phyloP scores from a whole-genome alignment of 1,140 invertebrate species.

The Drosophila sp. region DNA sequence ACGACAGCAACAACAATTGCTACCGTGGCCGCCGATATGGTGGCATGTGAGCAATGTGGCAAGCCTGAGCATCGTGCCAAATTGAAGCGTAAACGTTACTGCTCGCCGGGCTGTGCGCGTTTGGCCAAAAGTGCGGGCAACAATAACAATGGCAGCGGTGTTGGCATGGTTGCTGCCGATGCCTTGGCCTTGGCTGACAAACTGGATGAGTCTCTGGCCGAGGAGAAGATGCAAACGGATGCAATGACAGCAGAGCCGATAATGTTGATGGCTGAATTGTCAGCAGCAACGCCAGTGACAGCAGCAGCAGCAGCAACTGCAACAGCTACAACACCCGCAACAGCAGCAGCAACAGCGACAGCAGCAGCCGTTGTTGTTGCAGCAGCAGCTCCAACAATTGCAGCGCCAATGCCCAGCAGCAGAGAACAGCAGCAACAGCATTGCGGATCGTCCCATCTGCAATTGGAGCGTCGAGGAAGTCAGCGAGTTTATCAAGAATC shows the following conservation, averaged over 20 bases:
- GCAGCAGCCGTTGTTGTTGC: conserved; percentile 5
- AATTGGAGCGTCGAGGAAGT: conserved; percentile 89
- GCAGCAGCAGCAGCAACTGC: conserved; percentile 6
- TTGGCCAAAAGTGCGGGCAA: conserved; percentile 56
- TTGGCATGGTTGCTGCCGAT: conserved; percentile 61
- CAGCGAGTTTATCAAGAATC: conserved; percentile 93
- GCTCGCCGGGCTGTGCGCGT: conserved; percentile 86
- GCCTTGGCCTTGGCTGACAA: conserved; percentile 66
- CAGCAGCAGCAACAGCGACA: conserved; percentile 5
- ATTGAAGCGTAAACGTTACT: conserved; percentile 92
- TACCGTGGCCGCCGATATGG: conserved; percentile 84
- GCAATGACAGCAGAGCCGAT: conserved; percentile 30
- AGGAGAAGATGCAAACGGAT: conserved; percentile 72
- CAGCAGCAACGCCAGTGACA: conserved; percentile 8
- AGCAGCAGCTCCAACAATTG: conserved; percentile 10
- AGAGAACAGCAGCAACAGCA: conserved; percentile 17
- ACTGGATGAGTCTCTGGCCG: conserved; percentile 69
- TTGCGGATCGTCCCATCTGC: conserved; percentile 57
- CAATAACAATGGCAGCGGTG: conserved; percentile 41
- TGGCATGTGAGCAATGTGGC: conserved; percentile 92
- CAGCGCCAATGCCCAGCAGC: conserved; percentile 12
- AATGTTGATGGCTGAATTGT: conserved; percentile 9
- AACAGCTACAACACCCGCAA: conserved; percentile 4
- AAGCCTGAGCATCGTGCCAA: conserved; percentile 89
- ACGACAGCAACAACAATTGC: not conserved